Evolutionary conservation across 2,797 vertebrate genomes (phyloP).

Genomic region (Cossypha niveicapilla): DNA sequence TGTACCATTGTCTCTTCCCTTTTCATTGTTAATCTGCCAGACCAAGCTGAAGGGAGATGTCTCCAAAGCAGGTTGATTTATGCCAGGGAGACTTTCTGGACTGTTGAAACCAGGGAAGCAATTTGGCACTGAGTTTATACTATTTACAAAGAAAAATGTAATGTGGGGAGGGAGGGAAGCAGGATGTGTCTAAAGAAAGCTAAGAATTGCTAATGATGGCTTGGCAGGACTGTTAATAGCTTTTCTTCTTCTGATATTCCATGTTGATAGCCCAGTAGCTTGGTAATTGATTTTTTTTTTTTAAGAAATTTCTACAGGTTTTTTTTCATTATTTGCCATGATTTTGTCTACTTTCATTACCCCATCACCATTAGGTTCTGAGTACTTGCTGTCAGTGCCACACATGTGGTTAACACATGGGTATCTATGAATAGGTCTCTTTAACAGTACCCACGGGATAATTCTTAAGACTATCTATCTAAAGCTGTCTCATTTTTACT

Average conservation of each 20-base stretch:
- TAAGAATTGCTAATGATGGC: background rate
- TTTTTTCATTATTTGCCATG: conserved; percentile 9
- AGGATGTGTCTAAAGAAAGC: background rate
- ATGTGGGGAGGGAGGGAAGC: background rate
- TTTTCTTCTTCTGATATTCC: background rate
- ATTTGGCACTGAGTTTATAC: background rate
- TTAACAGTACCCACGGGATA: conserved; percentile 62
- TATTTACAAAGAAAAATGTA: conserved; percentile 5
- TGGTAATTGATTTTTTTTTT: conserved; percentile 8
- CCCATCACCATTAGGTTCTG: conserved; percentile 26
- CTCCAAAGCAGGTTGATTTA: conserved; percentile 41
- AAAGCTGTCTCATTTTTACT: conserved; percentile 30
- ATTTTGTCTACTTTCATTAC: conserved; percentile 9
- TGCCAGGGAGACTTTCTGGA: background rate
- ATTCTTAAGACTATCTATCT: conserved; percentile 66
- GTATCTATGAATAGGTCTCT: conserved; percentile 67
- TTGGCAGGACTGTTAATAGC: background rate
- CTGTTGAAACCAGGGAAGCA: background rate
- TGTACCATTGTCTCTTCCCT: background rate
- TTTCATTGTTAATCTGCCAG: conserved; percentile 17
- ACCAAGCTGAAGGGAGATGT: background rate
- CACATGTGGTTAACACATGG: conserved; percentile 75
- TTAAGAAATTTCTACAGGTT: background rate
- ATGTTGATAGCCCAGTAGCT: background rate
- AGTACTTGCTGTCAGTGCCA: conserved; percentile 61